Conservation (phyloP, 2,797 vertebrate species). For the Sternarchorhynchus goeldii region DNA sequence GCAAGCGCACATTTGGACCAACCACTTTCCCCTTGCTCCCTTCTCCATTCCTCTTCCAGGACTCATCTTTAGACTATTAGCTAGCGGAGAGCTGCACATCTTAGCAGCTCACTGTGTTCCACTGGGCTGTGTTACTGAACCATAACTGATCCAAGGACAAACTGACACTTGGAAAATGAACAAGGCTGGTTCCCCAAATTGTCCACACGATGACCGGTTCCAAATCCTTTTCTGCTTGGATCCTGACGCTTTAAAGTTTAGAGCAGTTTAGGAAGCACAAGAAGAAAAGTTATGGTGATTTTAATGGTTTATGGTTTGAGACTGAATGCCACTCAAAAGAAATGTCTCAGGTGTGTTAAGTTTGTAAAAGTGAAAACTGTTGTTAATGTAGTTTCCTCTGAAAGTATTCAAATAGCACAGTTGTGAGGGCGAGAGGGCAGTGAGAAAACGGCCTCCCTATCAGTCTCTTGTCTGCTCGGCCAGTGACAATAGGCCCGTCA, state of each 20-base stretch:
- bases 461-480: neutral
- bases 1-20: slow-evolving; percentile 29
- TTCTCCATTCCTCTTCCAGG: slow-evolving; percentile 28
- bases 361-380: too few species aligned
- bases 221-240: slow-evolving; percentile 15
- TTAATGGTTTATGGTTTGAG: neutral
- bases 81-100: slow-evolving; percentile 18
- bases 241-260: neutral
- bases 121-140: slow-evolving; percentile 21
- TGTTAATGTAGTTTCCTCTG: neutral
- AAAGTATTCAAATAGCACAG: neutral
- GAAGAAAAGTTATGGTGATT: neutral
- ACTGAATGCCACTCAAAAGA: neutral
- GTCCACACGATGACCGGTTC: neutral
- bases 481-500: neutral
- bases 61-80: slow-evolving; percentile 41
- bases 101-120: slow-evolving; percentile 9
- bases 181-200: slow-evolving; percentile 15
- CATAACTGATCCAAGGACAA: slow-evolving; percentile 35
- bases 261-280: neutral
- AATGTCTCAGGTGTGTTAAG: neutral
- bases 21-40: slow-evolving; percentile 31
- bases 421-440: neutral
- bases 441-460: neutral
- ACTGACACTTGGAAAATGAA: slow-evolving; percentile 10